phyloP scores from a whole-genome alignment of 1,140 invertebrate genomes.

The fruit fly (Drosophila melanogaster) region Release_6_plus_ISO1_MT NT_033779.5:21137001-21137500 shows the following conservation, averaged over 20 bases:
- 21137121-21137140: slow-evolving; percentile 42
- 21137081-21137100: slow-evolving; percentile 80
- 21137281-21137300: slow-evolving; percentile 83
- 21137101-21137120: slow-evolving; percentile 69
- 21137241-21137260: slow-evolving; percentile 35
- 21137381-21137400: slow-evolving; percentile 18
- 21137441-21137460: slow-evolving; percentile 42
- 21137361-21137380: slow-evolving; percentile 56
- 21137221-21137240: slow-evolving; percentile 60
- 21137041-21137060: slow-evolving; percentile 32
- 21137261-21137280: slow-evolving; percentile 71
- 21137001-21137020: slow-evolving; percentile 15
- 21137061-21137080: slow-evolving; percentile 59
- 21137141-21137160: slow-evolving; percentile 50
- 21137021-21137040: slow-evolving; percentile 36
- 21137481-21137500: slow-evolving; percentile 62
- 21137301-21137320: slow-evolving; percentile 55
- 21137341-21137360: slow-evolving; percentile 26
- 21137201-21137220: slow-evolving; percentile 36
- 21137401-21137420: slow-evolving; percentile 15
- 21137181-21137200: slow-evolving; percentile 39
- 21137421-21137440: slow-evolving; percentile 47
- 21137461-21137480: slow-evolving; percentile 69
- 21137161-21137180: slow-evolving; percentile 22
- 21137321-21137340: slow-evolving; percentile 74